Evolutionary conservation across 2,888 invertebrate genomes (phyloP), one percentile per base, ranked within the genome.

Genomic region (Ariolimax columbianus): DNA sequence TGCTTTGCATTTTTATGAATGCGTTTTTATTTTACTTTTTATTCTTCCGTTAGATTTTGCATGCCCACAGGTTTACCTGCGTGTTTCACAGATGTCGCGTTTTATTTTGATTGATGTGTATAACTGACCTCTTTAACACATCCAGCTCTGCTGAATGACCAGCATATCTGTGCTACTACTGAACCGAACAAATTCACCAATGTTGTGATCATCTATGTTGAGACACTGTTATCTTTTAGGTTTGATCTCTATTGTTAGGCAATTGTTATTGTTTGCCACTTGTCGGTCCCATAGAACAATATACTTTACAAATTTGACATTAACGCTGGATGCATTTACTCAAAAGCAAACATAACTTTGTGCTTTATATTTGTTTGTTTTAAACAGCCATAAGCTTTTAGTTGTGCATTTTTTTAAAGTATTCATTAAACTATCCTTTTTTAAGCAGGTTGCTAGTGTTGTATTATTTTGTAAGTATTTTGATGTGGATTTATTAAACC

Each of bases 401-500:
- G 77, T 51, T 33, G 77, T 51, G 77, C 47, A 47, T 77, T 77
- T 47, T 47, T 17, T 51, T 77, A 51, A 26, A 47, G 23, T 43
- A 77, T 77, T 77, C 77, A 77, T 30, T 77, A 77, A 77, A 77
- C 33, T 73, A n/a, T 73, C 26, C 43, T 33, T 51, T 77, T 77
- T 77, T 51, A 47, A n/a, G 38, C 43, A 66, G 30, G 9, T 66
- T 66, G 11, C 9, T 11, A 33, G 68, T 68, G 33, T 68, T 68
- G 68, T 17, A 68, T 36, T 68, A 36, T 68, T 33, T 30, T 59
- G 17, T 70, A 33, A 11, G 11, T n/a, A 36, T n/a, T 73, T 73
- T 9, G 1, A 4, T 73, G 11, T 73, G 40, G n/a, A n/a, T n/a
- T n/a, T n/a, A n/a, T n/a, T n/a, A n/a, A n/a, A n/a, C n/a, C n/a